phyloP scores from a whole-genome alignment of 2,113 vertebrate species.

The Oryzias celebensis region DNA sequence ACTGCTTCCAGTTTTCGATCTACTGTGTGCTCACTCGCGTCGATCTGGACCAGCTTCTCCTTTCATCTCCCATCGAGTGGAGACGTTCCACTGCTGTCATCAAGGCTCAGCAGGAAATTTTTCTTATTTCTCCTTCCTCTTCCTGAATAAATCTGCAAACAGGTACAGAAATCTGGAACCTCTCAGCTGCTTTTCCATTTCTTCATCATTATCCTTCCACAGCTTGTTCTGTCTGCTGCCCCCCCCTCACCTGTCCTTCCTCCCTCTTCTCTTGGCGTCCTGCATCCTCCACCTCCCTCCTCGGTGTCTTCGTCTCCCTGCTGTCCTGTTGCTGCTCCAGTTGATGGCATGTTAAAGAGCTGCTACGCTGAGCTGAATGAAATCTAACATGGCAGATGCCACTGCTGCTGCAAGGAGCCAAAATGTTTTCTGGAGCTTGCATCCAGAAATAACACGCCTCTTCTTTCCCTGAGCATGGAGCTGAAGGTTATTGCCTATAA shows the following conservation, averaged over 20 bases:
- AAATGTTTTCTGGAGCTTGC: conserved; percentile 43
- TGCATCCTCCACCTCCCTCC: conserved; percentile 32
- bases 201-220: conserved; percentile 37
- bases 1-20: conserved; percentile 5
- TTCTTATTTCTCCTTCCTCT: conserved; percentile 21
- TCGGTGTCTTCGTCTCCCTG: conserved; percentile 21
- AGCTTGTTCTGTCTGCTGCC: conserved; percentile 22
- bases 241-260: conserved; percentile 2
- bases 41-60: neutral
- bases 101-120: conserved; percentile 39
- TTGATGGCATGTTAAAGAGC: conserved; percentile 51
- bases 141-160: conserved; percentile 54
- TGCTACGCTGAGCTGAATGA: conserved; percentile 31
- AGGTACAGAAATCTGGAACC: conserved; percentile 10
- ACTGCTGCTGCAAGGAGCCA: conserved; percentile 31
- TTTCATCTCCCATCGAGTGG: conserved; percentile 24
- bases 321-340: conserved; percentile 27
- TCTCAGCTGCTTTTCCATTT: conserved; percentile 21
- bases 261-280: conserved; percentile 12
- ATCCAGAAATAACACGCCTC: conserved; percentile 42
- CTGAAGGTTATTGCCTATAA: conserved; percentile 32
- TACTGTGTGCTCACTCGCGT: no score
- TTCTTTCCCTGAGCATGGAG: conserved; percentile 33
- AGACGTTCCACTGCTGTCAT: conserved; percentile 46
- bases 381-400: conserved; percentile 65